Conservation (phyloP, 2,797 vertebrate species). For the Sarcoramphus papa region DNA sequence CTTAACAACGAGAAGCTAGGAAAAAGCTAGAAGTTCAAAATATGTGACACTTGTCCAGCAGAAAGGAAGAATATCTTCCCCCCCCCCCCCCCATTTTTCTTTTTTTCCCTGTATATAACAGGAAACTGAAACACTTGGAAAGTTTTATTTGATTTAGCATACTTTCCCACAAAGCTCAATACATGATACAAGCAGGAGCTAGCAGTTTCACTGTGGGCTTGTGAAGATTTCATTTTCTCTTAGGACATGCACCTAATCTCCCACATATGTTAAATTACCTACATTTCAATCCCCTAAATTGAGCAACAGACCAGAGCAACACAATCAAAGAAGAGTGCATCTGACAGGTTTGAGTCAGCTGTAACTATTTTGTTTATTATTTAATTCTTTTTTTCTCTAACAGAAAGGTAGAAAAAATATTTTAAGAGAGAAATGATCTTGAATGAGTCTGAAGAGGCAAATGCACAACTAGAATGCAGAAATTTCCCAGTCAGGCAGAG, state of each 20-base stretch:
- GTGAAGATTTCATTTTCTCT: neutral
- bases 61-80: fast-evolving
- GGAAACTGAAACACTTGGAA: neutral
- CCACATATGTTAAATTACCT: neutral
- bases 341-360: neutral
- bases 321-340: neutral
- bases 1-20: neutral
- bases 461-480: neutral
- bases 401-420: neutral
- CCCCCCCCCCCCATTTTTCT: too few species aligned
- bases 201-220: neutral
- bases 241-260: neutral
- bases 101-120: neutral
- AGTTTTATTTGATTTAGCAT: neutral
- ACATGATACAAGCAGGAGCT: neutral
- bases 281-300: neutral
- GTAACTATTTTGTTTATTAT: neutral
- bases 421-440: neutral
- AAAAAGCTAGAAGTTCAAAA: neutral
- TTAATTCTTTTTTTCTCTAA: neutral
- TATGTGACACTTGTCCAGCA: neutral
- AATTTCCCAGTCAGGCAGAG: neutral
- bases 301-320: neutral
- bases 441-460: neutral
- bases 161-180: neutral